These are phyloP conservation scores for Athalia circularis DNA, from an alignment of 2,888 invertebrate genomes.

Conservation along the genomic window DNA sequence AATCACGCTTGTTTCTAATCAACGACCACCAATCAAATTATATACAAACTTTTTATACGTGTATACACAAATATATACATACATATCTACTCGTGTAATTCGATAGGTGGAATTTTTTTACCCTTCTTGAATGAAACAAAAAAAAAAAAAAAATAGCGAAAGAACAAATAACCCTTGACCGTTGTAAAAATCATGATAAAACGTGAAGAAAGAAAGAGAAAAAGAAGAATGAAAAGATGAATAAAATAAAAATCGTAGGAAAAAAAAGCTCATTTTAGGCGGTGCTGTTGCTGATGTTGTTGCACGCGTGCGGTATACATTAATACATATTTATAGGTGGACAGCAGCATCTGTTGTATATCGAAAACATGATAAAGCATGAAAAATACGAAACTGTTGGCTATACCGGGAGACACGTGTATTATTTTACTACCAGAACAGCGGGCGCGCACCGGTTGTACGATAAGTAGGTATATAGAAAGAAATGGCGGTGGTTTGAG, in stretches of 20 bases:
- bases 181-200: no score
- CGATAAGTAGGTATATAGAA: neutral
- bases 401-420: conserved; percentile 27
- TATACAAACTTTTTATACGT: no score
- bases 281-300: neutral
- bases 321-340: conserved; percentile 39
- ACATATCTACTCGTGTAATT: no score
- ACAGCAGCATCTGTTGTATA: conserved; percentile 32
- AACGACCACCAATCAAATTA: neutral
- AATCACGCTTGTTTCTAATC: conserved; percentile 58
- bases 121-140: no score
- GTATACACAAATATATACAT: no score
- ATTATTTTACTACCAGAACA: conserved; percentile 40
- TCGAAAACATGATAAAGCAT: conserved; percentile 34
- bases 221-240: conserved; percentile 33
- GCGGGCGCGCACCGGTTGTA: neutral
- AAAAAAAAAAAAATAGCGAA: conserved; percentile 32
- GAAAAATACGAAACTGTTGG: conserved; percentile 9
- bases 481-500: no score
- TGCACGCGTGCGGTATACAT: conserved; percentile 27
- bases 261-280: neutral
- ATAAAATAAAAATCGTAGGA: neutral
- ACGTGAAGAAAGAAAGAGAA: no score
- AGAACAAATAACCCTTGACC: no score
- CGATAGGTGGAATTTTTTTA: no score